Base-by-base conservation (phyloP, 2,888 invertebrate genomes). In the Meteorus colon region DNA sequence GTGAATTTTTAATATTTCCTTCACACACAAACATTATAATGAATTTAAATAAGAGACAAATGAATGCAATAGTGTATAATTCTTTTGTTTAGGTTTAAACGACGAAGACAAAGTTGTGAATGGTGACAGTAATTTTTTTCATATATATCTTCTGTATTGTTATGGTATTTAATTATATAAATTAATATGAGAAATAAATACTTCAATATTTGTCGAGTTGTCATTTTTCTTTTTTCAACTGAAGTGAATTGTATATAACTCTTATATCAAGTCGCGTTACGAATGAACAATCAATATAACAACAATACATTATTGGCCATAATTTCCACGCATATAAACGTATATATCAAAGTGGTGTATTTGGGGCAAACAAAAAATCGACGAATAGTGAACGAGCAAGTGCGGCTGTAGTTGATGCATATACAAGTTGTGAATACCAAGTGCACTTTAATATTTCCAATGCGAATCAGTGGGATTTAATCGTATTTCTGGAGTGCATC, bases 391-490 rank as follows among this genome's bases (percentile, higher is more conserved):
- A 48, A n/a, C n/a, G 48, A 48, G 48, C 16, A n/a, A 48, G n/a
- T 14, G n/a, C 2, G n/a, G 5, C 16, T 48, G 16, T 48, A n/a
- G 48, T 48, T 48, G 48, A 48, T 48, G 48, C n/a, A 48, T 48
- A 48, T 6, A 16, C 63, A 34, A 4, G 63, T 10, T 37, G 16
- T n/a, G 31, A 34, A 62, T 63, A 65, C 48, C 66, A 67, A 66
- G 59, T 69, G 66, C 51, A 66, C 55, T 70, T 73, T 55, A 73
- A 73, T 51, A 66, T 45, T 41, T 62, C 41, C 51, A 70, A 73
- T 73, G 55, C 31, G 69, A 60, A 71, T 24, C 74, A 74, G 72
- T 72, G 77, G 60, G 63, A 31, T 72, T 71, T 67, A 63, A 75
- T 79, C 71, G 75, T 73, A 37, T 67, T 74, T 16, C 34, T 69